Evolutionary conservation across 53 echinoderm and acorn worm species (phyloP).

Genomic region (Paracentrotus lividus): DNA sequence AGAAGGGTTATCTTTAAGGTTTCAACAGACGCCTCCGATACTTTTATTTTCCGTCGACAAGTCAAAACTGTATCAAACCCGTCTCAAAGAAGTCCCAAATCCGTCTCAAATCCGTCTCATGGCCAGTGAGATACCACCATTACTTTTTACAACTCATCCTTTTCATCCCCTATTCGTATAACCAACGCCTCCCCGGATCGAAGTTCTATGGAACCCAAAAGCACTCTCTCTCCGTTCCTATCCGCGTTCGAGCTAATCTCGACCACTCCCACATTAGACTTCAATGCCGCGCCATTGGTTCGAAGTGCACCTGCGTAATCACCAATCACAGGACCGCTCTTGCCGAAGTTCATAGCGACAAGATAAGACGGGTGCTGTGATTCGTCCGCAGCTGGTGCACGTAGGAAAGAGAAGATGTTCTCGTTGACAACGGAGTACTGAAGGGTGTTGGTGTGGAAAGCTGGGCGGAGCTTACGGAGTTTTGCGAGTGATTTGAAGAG

Average conservation of each 20-base stretch:
- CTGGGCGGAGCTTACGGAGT: conserved; percentile 74
- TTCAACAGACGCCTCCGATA: too few relatives aligned
- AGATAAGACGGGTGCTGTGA: conserved; percentile 73
- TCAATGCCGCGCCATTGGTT: conserved; percentile 33
- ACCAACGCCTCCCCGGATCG: conserved; percentile 84
- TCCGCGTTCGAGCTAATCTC: conserved; percentile 83
- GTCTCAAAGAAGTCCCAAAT: too few relatives aligned
- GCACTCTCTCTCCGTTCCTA: conserved; percentile 69
- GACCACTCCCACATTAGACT: conserved; percentile 49
- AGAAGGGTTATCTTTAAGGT: too few relatives aligned
- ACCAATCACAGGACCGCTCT: conserved; percentile 64
- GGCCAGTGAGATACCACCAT: too few relatives aligned
- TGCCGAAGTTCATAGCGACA: conserved; percentile 86
- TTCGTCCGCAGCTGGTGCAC: conserved; percentile 72
- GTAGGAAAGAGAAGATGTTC: conserved; percentile 82
- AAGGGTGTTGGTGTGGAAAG: conserved; percentile 83
- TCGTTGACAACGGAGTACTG: conserved; percentile 77
- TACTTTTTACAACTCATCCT: background rate
- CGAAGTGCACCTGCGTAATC: conserved; percentile 66
- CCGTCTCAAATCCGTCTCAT: too few relatives aligned
- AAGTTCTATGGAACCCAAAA: conserved; percentile 68
- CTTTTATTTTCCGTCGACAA: too few relatives aligned
- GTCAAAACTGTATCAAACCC: too few relatives aligned
- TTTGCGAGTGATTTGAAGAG: conserved; percentile 80
- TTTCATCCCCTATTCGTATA: conserved; percentile 60